Base-by-base conservation (phyloP, 2,113 vertebrate species). In the Leucosticte australis region DNA sequence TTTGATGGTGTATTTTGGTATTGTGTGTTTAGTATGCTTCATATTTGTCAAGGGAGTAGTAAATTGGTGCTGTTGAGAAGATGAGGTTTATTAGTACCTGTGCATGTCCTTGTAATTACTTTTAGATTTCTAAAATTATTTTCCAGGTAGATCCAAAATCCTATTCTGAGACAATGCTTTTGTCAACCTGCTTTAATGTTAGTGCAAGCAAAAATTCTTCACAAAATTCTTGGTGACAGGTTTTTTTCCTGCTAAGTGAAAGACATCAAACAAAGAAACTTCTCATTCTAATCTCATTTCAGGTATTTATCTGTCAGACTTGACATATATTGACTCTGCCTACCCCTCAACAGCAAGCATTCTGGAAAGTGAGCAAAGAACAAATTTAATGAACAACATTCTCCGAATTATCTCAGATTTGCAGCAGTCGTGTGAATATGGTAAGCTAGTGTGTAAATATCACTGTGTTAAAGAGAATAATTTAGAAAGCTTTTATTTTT, bases 331-430 rank as follows among this genome's bases (percentile, higher is more conserved):
- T 78, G 99, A 99, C 95, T 99, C 99, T 4, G 99, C 99, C 22
- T 99, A 99, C 95, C 99, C 99, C 46, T 99, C 99, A 88, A 99
- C 99, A 2, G 99, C 99, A 69, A 99, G 99, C 98, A 99, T 99
- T 96, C 97, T 99, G 98, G 99, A 99, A 97, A 99, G 98, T 23
- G 99, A 99, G 91, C 99, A 99, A 95, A 98, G 99, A 96, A 99
- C 99, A 89, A 99, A 99, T 95, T 97, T 99, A 95, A 99, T 99
- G 99, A 99, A 99, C 97, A 99, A 99, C 96, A 99, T 99, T 59
- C 99, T 99, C 94, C 98, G 99, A 97, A 99, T 99, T 93, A 99
- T 99, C 97, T 99, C 99, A 21, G 99, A 99, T 92, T 97, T 99
- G 95, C 99, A 99, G 95, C 99, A 99, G 96, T 99, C 99, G 0